phyloP scores from a whole-genome alignment of 2,888 invertebrate genomes.

The Chrysomela aeneicollis region DNA sequence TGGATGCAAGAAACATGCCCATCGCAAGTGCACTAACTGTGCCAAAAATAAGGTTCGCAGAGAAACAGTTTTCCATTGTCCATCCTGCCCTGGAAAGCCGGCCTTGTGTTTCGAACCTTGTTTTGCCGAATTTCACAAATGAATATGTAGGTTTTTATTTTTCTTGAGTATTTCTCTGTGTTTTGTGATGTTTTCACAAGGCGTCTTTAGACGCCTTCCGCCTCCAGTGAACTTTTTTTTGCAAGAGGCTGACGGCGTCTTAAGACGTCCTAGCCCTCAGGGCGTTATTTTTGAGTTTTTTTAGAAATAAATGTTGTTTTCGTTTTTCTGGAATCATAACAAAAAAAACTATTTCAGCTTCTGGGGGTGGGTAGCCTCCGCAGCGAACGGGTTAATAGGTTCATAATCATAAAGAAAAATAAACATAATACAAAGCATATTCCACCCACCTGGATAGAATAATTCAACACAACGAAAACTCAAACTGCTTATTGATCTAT shows the following conservation, averaged over 20 bases:
- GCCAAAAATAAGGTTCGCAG: constrained; percentile 17
- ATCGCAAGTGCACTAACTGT: constrained; percentile 1
- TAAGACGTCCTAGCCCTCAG: constrained; percentile 12
- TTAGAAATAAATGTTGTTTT: too few relatives aligned
- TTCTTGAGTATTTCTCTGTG: constrained; percentile 15
- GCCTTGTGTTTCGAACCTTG: constrained; percentile 19
- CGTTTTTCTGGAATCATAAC: too few relatives aligned
- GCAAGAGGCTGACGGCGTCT: constrained; percentile 14
- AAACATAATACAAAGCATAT: too few relatives aligned
- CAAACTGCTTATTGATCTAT: too few relatives aligned
- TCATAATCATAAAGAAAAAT: too few relatives aligned
- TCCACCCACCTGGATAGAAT: too few relatives aligned
- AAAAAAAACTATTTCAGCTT: too few relatives aligned
- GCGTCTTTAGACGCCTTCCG: constrained; percentile 17
- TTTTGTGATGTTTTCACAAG: constrained; percentile 14
- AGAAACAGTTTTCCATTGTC: constrained; percentile 19
- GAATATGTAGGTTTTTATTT: constrained; percentile 18
- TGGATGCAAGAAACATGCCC: constrained; percentile 8
- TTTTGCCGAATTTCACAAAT: constrained; percentile 22
- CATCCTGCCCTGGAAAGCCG: constrained; percentile 19
- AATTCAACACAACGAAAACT: too few relatives aligned
- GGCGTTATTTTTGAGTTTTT: constrained; percentile 15
- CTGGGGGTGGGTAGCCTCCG: too few relatives aligned
- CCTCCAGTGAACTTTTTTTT: constrained; percentile 12
- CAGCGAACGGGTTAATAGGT: too few relatives aligned